Percentiles rank a stretch among this genome's conserved stretches.
These are phyloP conservation scores for Smithornis capensis DNA, from an alignment of 2,113 vertebrate species.

Conservation along the genomic window DNA sequence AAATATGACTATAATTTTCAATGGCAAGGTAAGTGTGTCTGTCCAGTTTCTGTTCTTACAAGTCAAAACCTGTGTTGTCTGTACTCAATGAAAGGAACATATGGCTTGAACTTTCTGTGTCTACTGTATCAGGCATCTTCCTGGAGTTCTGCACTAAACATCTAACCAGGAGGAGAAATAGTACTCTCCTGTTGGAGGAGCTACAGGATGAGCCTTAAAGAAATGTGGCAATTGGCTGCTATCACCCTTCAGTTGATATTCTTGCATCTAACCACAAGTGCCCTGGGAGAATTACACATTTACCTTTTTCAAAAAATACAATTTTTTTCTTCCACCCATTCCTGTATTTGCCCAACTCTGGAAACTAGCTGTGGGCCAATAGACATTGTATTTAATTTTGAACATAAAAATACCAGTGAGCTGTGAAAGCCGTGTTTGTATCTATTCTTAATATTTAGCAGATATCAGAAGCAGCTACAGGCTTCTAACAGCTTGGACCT, in stretches of 20 bases:
- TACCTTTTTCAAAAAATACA: not conserved
- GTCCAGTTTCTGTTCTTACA: not conserved
- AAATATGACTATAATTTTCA: not conserved
- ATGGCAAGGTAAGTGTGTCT: not conserved
- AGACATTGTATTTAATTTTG: not conserved
- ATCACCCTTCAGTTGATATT: not conserved
- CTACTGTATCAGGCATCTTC: not conserved
- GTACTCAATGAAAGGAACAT: not conserved
- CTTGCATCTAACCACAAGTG: not conserved
- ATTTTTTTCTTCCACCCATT: not conserved
- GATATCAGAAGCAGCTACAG: not conserved
- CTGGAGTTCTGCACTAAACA: not conserved
- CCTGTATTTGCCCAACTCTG: fast-evolving
- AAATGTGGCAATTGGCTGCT: not conserved
- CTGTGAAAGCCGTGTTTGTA: not conserved
- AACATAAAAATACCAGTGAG: not conserved
- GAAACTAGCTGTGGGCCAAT: not conserved
- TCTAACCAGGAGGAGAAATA: not conserved
- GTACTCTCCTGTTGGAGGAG: not conserved
- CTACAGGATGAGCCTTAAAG: not conserved
- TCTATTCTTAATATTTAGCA: not conserved
- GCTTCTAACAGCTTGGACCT: not conserved
- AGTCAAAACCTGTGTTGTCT: not conserved
- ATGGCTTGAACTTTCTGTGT: not conserved
- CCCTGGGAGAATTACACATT: not conserved